Base-by-base conservation (phyloP, 2,113 vertebrate genomes). In the Labeo catla region DNA sequence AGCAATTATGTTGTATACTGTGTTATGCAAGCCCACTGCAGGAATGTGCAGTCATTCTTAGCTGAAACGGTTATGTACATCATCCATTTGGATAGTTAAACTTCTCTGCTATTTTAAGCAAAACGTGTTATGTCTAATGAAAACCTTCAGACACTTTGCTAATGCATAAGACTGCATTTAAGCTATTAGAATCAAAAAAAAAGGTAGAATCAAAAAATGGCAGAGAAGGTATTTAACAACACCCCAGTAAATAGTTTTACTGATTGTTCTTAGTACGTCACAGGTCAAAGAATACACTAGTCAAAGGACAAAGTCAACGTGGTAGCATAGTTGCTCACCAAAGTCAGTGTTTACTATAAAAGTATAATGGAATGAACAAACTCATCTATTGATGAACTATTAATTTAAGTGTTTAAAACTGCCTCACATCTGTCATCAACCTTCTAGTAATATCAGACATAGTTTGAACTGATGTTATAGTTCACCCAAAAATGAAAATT, bases 31-130 rank as follows among this genome's bases (percentile, higher is more conserved):
- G 13, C 43, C n/a, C 54, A 45, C 21, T 63, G 39, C 28, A 39
- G 77, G 36, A 80, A 15, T 43, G 54, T 80, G 57, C 57, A 63
- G 23, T 61, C 57, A 23, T 80, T 81, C 45, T 65, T 47, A 47
- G 39, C 39, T 45, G n/a, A 23, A 65, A n/a, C n/a, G n/a, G 8
- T 39, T 59, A 59, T 79, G 76, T 79, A n/a, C 16, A 61, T 21
- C 34, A 61, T 65, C n/a, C 43, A 61, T 39, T 74, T 47, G 39
- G 21, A 47, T 13, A 47, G 13, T 11, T 47, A 47, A 12, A 23
- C 36, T 43, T 59, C 16, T 2, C 28, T 21, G 76, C 50, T 43
- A 4, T 61, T 9, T 9, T n/a, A n/a, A 13, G 57, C 63, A 43
- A 45, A 73, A 47, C 9, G 15, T 15, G 66, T n/a, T n/a, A 36